phyloP scores from a whole-genome alignment of 2,113 vertebrate species.

The Hyperoodon ampullatus region DNA sequence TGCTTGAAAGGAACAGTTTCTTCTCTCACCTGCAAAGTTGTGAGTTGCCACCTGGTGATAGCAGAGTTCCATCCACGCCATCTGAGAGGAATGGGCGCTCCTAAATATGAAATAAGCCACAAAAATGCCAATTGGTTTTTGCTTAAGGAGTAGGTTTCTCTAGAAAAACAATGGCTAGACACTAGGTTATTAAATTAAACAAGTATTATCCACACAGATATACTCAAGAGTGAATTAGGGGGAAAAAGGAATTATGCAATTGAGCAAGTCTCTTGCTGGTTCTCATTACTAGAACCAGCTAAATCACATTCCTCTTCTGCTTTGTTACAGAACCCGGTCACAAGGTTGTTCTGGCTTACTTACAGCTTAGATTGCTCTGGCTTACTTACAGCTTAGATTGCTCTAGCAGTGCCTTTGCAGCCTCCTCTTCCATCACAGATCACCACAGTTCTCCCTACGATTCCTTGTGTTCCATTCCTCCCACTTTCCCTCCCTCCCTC shows the following conservation, averaged over 20 bases:
- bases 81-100: neutral
- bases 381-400: neutral
- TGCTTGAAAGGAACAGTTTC: neutral
- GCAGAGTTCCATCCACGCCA: slow-evolving; percentile 26
- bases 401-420: neutral
- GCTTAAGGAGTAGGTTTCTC: neutral
- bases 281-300: neutral
- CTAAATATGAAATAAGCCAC: neutral
- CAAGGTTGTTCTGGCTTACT: neutral
- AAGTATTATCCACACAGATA: neutral
- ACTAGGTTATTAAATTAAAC: slow-evolving; percentile 18
- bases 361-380: neutral
- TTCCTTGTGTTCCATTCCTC: neutral
- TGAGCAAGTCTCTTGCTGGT: neutral
- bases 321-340: neutral
- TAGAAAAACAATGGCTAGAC: neutral
- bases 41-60: slow-evolving; percentile 59
- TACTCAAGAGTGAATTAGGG: neutral
- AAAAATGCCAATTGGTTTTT: neutral
- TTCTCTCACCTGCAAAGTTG: neutral
- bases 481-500: accelerated
- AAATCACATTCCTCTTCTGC: neutral
- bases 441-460: accelerated
- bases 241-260: neutral
- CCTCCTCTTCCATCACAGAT: neutral